Percentiles rank a stretch among this genome's conserved stretches.
Conservation (phyloP, 2,888 invertebrate genomes). For the Mythimna loreyi region DNA sequence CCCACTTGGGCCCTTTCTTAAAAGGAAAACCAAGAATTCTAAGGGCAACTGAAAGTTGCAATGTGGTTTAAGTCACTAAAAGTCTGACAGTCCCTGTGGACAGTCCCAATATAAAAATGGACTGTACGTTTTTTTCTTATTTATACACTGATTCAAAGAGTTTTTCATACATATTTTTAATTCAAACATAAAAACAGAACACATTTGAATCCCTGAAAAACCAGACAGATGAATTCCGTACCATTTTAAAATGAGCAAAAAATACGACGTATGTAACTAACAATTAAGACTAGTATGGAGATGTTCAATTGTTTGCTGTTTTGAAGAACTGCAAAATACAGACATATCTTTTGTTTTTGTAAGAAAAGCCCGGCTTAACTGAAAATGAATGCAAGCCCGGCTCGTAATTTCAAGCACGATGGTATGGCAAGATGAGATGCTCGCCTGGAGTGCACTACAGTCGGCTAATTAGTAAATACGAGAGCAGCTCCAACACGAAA, state of each 20-base stretch:
- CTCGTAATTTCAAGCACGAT: conserved; percentile 31
- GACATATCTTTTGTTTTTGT: background rate
- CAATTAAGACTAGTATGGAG: background rate
- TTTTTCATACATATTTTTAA: too few relatives aligned
- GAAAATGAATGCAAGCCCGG: background rate
- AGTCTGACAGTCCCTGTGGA: too few relatives aligned
- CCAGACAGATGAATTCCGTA: background rate
- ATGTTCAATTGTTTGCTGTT: conserved; percentile 9
- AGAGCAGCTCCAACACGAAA: background rate
- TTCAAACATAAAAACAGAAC: background rate
- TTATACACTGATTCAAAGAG: too few relatives aligned
- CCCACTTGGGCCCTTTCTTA: too few relatives aligned
- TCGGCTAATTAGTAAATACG: conserved; percentile 20
- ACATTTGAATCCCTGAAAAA: background rate
- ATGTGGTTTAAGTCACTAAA: too few relatives aligned
- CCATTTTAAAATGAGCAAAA: background rate
- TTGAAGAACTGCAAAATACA: background rate
- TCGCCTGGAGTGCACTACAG: background rate
- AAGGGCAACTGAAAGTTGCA: too few relatives aligned
- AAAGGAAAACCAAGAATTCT: too few relatives aligned
- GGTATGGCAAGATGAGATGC: background rate
- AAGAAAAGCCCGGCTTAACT: background rate
- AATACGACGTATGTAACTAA: background rate
- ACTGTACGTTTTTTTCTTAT: too few relatives aligned
- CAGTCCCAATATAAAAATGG: too few relatives aligned